Conservation (phyloP, 2,113 vertebrate genomes). For the Takifugu bimaculatus region DNA sequence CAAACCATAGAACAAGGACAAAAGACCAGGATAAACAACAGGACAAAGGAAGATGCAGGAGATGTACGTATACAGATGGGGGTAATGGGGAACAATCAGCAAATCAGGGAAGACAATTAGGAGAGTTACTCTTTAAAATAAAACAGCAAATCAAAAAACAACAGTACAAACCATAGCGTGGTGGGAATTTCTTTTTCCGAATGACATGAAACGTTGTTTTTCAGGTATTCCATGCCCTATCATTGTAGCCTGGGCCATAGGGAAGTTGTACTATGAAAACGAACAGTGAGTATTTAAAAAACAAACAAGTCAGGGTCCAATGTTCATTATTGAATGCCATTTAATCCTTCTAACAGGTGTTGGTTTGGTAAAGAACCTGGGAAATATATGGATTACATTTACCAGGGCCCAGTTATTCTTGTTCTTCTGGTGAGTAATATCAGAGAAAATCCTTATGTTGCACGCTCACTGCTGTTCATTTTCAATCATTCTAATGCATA, state of each 20-base stretch:
- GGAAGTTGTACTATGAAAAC: conserved; percentile 90
- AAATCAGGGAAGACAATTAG: no score
- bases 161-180: no score
- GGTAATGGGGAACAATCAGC: no score
- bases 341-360: conserved; percentile 76
- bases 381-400: conserved; percentile 96
- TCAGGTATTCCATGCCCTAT: conserved; percentile 90
- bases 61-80: no score
- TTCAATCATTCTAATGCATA: neutral
- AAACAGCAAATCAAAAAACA: no score
- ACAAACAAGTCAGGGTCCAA: no score
- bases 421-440: conserved; percentile 86
- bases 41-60: no score
- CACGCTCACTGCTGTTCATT: neutral
- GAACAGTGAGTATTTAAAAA: conserved; percentile 82
- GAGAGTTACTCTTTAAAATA: no score
- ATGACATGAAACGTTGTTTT: conserved; percentile 14
- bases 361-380: conserved; percentile 98
- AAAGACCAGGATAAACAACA: no score
- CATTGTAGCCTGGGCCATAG: conserved; percentile 87
- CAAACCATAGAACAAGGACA: no score
- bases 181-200: no score
- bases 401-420: conserved; percentile 95
- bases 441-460: neutral
- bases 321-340: neutral